phyloP scores from a whole-genome alignment of 2,888 invertebrate species.

The Euclidia mi region DNA sequence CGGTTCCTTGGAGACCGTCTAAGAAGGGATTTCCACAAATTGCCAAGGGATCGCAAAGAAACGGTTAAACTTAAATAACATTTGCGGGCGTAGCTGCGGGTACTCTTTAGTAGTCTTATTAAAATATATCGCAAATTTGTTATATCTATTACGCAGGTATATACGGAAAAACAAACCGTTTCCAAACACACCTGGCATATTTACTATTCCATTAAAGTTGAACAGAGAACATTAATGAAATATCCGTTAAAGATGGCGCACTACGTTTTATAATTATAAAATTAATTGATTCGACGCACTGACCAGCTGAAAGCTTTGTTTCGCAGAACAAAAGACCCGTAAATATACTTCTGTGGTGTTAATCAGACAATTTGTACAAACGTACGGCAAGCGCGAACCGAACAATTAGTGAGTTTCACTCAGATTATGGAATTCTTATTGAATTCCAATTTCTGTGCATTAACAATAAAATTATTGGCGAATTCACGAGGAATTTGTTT shows the following conservation, averaged over 20 bases:
- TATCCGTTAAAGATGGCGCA: constrained; percentile 16
- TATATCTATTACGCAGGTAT: too few species aligned
- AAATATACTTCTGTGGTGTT: constrained; percentile 36
- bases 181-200: too few species aligned
- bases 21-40: too few species aligned
- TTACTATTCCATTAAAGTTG: too few species aligned
- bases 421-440: constrained; percentile 5
- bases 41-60: too few species aligned
- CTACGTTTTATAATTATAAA: constrained; percentile 22
- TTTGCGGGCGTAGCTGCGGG: too few species aligned
- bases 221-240: constrained; percentile 6
- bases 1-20: too few species aligned
- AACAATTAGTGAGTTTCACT: constrained; percentile 21
- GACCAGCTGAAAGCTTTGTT: constrained; percentile 28
- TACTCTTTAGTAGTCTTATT: too few species aligned
- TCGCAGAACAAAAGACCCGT: constrained; percentile 24
- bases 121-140: too few species aligned
- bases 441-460: neutral
- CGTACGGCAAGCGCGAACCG: constrained; percentile 13
- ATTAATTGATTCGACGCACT: constrained; percentile 26
- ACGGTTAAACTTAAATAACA: too few species aligned
- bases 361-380: constrained; percentile 29
- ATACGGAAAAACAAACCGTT: too few species aligned
- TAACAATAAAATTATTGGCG: neutral
- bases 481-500: too few species aligned